phyloP scores from a whole-genome alignment of 2,888 invertebrate species.

The Lycia hirtaria region DNA sequence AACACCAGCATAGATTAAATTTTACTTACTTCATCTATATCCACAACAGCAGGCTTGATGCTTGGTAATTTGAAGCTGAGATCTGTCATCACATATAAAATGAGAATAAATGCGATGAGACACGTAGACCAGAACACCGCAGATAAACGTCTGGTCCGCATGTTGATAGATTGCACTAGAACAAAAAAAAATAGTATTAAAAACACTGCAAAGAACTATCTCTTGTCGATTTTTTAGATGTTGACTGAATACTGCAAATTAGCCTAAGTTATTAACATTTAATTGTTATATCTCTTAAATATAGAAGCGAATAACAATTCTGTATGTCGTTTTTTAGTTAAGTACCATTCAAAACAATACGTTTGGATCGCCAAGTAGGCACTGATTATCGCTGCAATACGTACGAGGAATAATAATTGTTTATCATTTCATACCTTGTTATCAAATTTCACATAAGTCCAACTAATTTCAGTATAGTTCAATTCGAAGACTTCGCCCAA shows the following conservation, averaged over 20 bases:
- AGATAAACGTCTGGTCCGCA: conserved; percentile 85
- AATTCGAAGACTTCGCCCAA: too few species aligned
- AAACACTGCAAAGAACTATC: neutral
- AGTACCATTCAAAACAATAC: too few species aligned
- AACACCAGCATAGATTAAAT: neutral
- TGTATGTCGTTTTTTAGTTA: too few species aligned
- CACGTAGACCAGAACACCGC: conserved; percentile 87
- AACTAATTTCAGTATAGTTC: neutral
- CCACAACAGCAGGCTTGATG: conserved; percentile 81
- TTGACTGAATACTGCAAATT: neutral
- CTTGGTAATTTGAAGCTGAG: conserved; percentile 86
- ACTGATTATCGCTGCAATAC: neutral
- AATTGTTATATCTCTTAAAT: neutral
- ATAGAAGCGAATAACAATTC: neutral
- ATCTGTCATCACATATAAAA: conserved; percentile 88
- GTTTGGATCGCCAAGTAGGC: neutral
- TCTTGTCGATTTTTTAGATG: neutral
- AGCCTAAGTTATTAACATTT: neutral
- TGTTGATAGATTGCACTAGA: conserved; percentile 49
- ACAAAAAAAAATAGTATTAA: neutral
- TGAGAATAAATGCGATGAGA: conserved; percentile 86
- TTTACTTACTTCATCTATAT: conserved; percentile 86
- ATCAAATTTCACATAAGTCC: neutral
- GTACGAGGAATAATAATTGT: neutral
- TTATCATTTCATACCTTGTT: neutral